These are phyloP conservation scores for Aradophagus sp. DNA, from an alignment of 1,140 invertebrate genomes.

Conservation along the genomic window DNA sequence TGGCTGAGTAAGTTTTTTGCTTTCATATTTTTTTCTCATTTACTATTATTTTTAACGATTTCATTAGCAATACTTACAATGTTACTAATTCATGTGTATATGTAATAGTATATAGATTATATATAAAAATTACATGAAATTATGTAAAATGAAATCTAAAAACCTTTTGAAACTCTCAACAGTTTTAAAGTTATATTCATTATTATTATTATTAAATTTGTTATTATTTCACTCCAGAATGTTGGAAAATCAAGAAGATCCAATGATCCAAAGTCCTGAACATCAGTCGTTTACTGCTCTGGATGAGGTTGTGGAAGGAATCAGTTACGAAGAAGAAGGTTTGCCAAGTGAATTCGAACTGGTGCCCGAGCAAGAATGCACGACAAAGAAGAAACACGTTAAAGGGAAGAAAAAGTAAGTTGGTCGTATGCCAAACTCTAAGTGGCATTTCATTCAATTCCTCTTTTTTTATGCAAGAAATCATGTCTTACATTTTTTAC, in stretches of 20 bases:
- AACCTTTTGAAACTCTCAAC: too few relatives aligned
- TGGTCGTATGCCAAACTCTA: too few relatives aligned
- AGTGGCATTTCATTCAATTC: too few relatives aligned
- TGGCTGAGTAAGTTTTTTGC: slow-evolving; percentile 63
- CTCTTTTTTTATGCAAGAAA: not conserved
- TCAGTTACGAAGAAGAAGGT: slow-evolving; percentile 29
- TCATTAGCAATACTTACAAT: too few relatives aligned
- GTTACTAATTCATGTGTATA: too few relatives aligned
- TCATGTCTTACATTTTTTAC: too few relatives aligned
- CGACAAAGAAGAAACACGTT: slow-evolving; percentile 56
- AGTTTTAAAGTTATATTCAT: too few relatives aligned
- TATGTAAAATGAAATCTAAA: too few relatives aligned
- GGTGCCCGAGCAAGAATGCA: slow-evolving; percentile 29
- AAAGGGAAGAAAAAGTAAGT: slow-evolving; percentile 69
- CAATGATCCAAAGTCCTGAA: slow-evolving; percentile 66
- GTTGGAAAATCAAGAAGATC: slow-evolving; percentile 63
- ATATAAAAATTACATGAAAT: too few relatives aligned
- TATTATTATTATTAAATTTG: slow-evolving; percentile 2
- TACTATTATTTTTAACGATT: too few relatives aligned
- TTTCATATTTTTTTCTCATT: too few relatives aligned
- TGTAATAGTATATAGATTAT: too few relatives aligned
- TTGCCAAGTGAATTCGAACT: slow-evolving; percentile 51
- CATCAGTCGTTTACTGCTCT: slow-evolving; percentile 36
- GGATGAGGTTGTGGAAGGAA: slow-evolving; percentile 58
- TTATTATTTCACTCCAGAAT: slow-evolving; percentile 56